Percentiles rank a stretch among this genome's conserved stretches.
Evolutionary conservation across 1,140 invertebrate species (phyloP).

Genomic region (Venturia canescens): DNA sequence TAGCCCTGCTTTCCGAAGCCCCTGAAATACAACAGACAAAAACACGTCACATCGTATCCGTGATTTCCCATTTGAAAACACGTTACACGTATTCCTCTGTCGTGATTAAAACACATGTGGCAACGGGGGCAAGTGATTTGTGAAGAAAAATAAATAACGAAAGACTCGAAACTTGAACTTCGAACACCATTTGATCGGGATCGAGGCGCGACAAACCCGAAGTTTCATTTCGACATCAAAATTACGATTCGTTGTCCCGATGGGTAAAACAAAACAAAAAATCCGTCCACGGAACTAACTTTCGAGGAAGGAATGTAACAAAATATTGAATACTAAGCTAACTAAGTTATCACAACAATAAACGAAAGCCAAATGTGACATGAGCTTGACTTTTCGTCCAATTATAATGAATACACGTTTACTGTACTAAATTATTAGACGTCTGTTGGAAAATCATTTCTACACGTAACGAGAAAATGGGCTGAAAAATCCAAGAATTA

Average conservation of each 20-base stretch:
- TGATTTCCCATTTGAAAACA: constrained; percentile 70
- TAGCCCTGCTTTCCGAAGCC: constrained; percentile 99
- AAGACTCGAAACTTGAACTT: not conserved
- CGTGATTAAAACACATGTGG: constrained; percentile 57
- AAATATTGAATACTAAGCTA: not conserved
- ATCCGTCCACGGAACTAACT: not conserved
- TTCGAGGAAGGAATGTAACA: not conserved
- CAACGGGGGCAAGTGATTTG: constrained; percentile 23
- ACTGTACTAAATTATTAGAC: too few relatives aligned
- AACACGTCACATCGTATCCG: constrained; percentile 76
- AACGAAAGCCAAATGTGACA: too few relatives aligned
- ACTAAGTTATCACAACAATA: not conserved
- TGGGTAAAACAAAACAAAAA: too few relatives aligned
- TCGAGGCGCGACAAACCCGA: not conserved
- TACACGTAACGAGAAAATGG: too few relatives aligned
- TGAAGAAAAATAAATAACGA: constrained; percentile 39
- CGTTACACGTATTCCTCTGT: constrained; percentile 67
- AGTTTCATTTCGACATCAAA: not conserved
- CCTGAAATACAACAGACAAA: constrained; percentile 87
- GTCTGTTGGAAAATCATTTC: too few relatives aligned
- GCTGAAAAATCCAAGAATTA: too few relatives aligned
- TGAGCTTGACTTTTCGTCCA: too few relatives aligned
- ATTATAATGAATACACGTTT: too few relatives aligned
- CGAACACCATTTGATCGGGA: not conserved
- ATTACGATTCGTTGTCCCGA: not conserved